Evolutionary conservation across 1,140 invertebrate species (phyloP).

Genomic region (Contarinia nasturtii): DNA sequence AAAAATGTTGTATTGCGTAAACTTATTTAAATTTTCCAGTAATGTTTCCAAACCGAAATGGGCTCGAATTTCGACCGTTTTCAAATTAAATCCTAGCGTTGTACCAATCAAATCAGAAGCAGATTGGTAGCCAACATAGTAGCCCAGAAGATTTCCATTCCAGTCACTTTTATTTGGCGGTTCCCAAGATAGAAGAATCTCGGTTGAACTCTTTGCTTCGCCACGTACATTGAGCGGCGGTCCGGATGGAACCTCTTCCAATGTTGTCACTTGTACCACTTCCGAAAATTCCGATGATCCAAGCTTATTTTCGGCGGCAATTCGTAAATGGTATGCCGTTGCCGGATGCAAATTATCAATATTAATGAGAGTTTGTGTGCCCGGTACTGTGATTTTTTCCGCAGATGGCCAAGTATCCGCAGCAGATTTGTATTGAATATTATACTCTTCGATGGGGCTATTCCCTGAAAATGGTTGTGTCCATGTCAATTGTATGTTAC

Average conservation of each 20-base stretch:
- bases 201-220: constrained; percentile 73
- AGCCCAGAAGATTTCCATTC: constrained; percentile 83
- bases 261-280: constrained; percentile 56
- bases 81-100: constrained; percentile 39
- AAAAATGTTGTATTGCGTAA: constrained; percentile 70
- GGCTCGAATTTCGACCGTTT: constrained; percentile 45
- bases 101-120: constrained; percentile 23
- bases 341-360: constrained; percentile 68
- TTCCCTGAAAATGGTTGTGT: constrained; percentile 72
- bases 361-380: constrained; percentile 53
- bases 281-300: constrained; percentile 74
- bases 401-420: constrained; percentile 31
- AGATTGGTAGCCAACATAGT: constrained; percentile 79
- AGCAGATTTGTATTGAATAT: constrained; percentile 64
- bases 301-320: constrained; percentile 73
- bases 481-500: constrained; percentile 67
- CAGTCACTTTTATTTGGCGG: constrained; percentile 69
- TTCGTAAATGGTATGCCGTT: constrained; percentile 73
- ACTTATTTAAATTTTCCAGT: constrained; percentile 56
- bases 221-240: constrained; percentile 67
- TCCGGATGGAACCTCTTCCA: constrained; percentile 75
- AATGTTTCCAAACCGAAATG: constrained; percentile 43
- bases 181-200: constrained; percentile 75
- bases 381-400: constrained; percentile 57
- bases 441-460: constrained; percentile 69